Evolutionary conservation across 1,140 invertebrate species (phyloP).

Genomic region (Epicauta chinensis): DNA sequence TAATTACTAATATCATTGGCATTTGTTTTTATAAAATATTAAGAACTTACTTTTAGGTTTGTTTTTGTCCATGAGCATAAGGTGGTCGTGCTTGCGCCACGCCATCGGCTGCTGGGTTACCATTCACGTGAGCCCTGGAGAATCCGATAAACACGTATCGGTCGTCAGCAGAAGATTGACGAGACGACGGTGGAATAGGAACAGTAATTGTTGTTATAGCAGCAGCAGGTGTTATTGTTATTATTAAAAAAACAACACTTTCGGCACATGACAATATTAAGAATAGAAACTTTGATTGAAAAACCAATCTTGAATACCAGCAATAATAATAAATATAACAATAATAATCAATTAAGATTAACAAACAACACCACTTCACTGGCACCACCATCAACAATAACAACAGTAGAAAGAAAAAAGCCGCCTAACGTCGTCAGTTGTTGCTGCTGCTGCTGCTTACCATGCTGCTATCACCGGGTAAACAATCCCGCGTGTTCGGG

Average conservation of each 20-base stretch:
- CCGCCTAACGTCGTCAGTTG: constrained; percentile 11
- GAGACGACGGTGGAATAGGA: not conserved
- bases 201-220: constrained; percentile 25
- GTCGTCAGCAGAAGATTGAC: not conserved
- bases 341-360: constrained; percentile 29
- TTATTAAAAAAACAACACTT: constrained; percentile 7
- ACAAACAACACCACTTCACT: constrained; percentile 20
- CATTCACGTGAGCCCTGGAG: constrained; percentile 32
- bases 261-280: constrained; percentile 45
- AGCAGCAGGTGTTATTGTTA: constrained; percentile 31
- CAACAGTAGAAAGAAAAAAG: constrained; percentile 6
- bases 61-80: constrained; percentile 65
- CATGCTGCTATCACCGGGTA: constrained; percentile 34
- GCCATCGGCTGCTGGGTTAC: constrained; percentile 55
- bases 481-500: constrained; percentile 39
- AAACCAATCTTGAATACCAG: constrained; percentile 46
- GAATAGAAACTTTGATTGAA: constrained; percentile 39
- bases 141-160: not conserved
- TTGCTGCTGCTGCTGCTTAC: constrained; percentile 11
- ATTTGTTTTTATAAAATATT: too few species aligned
- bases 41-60: constrained; percentile 61
- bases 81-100: constrained; percentile 67
- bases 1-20: too few species aligned
- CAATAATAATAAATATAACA: constrained; percentile 36
- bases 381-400: not conserved